Base-by-base conservation (phyloP, 1,140 invertebrate genomes). In the Sarcophaga bullata region DNA sequence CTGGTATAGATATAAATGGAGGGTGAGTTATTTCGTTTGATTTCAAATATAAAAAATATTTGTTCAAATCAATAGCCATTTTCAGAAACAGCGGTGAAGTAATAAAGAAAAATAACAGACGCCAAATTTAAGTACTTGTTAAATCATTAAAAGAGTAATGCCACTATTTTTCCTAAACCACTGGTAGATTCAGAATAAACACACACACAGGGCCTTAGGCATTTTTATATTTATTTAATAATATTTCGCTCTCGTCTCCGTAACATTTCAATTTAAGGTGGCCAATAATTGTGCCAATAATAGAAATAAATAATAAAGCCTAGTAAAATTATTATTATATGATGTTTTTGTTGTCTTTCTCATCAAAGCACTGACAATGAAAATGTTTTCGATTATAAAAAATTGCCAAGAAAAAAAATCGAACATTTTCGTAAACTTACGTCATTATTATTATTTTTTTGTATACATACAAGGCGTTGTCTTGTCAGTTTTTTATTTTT, bases 31-130 rank as follows among this genome's bases (percentile, higher is more conserved):
- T 58, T 58, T 58, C 54, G 54, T n/a, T n/a, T 58, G 54, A 58
- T n/a, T 58, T 58, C 54, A 15, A n/a, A 58, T 13, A 58, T 37
- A 37, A 37, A 37, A n/a, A 13, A 58, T n/a, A 58, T 58, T 58
- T 58, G 54, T 58, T 15, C 54, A 58, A 58, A n/a, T 58, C 54
- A 58, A 58, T n/a, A n/a, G 54, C 54, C 54, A 58, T 58, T 58
- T 58, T 15, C 15, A 37, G 54, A 58, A 58, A 13, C 2, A 37
- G 25, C 54, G 54, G 54, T n/a, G 7, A 58, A 58, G 54, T 37
- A 4, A 37, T 37, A 37, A 37, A 37, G 4, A 37, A 37, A 37
- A 37, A 37, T 37, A 37, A 37, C 25, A 37, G 25, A 37, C 25
- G 25, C 25, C 25, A 37, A 37, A 37, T 37, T 19, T 68, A 19